These are phyloP conservation scores for Ceratotherium simum DNA, from an alignment of 2,113 vertebrate species.

Conservation along the genomic window DNA sequence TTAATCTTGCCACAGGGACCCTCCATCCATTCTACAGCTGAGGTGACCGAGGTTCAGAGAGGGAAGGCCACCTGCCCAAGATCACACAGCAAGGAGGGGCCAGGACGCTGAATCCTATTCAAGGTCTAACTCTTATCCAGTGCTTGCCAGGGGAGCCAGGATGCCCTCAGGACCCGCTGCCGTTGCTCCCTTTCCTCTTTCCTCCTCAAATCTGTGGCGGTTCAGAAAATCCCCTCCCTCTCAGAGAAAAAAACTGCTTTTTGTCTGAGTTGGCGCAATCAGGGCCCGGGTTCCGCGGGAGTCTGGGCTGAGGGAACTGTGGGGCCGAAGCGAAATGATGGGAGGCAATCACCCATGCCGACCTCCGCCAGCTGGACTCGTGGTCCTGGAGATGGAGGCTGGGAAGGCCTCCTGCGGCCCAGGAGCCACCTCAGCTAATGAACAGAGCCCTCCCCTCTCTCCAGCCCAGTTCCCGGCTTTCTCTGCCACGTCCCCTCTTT, in stretches of 20 bases:
- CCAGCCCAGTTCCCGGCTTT: background rate
- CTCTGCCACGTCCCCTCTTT: background rate
- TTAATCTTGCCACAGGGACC: background rate
- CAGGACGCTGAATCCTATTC: background rate
- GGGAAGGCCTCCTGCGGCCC: background rate
- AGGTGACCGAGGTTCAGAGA: background rate
- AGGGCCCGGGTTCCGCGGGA: background rate
- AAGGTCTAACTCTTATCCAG: background rate
- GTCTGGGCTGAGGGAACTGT: background rate
- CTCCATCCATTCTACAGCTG: background rate
- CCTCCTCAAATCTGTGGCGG: fast-evolving
- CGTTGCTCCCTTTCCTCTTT: fast-evolving
- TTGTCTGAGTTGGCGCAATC: background rate
- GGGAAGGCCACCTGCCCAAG: background rate
- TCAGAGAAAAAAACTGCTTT: background rate
- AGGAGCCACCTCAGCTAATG: background rate
- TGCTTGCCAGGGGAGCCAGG: background rate
- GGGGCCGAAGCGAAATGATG: background rate
- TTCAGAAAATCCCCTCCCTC: background rate
- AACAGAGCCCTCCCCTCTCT: background rate
- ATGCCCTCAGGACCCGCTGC: background rate
- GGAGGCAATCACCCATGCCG: background rate
- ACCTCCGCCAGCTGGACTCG: background rate
- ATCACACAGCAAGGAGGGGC: background rate
- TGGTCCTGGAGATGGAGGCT: background rate